Evolutionary conservation across 2,113 vertebrate genomes (phyloP).

Genomic region (Halcyon malimbica): DNA sequence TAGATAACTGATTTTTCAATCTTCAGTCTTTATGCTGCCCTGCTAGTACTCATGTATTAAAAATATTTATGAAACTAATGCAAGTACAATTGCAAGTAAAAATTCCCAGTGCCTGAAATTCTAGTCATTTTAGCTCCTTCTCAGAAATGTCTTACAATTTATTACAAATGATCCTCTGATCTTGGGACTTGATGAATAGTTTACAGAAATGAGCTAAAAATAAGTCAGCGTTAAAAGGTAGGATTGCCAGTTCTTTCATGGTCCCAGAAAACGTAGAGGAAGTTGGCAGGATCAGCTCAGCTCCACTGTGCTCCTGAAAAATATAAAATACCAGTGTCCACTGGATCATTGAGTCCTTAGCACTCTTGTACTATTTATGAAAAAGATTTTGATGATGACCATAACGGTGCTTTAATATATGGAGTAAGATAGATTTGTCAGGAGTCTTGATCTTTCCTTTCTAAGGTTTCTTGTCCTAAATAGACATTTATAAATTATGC

Average conservation of each 20-base stretch:
- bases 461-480: not conserved
- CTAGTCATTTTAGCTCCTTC: not conserved
- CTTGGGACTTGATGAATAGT: constrained; percentile 7
- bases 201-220: constrained; percentile 35
- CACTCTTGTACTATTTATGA: constrained; percentile 25
- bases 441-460: not conserved
- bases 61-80: not conserved
- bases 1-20: not conserved
- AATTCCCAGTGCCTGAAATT: not conserved
- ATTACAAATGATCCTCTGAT: constrained; percentile 14
- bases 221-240: constrained; percentile 24
- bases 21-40: not conserved
- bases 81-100: not conserved
- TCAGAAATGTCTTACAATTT: not conserved
- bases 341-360: constrained; percentile 66
- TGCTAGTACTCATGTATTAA: not conserved
- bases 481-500: not conserved
- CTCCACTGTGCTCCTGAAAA: constrained; percentile 67
- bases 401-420: not conserved
- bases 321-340: constrained; percentile 67
- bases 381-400: constrained; percentile 33
- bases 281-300: constrained; percentile 68
- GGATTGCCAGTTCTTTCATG: constrained; percentile 57
- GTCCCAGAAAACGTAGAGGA: constrained; percentile 63
- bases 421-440: not conserved